Evolutionary conservation across 2,113 vertebrate genomes (phyloP).

Genomic region (Ranitomeya variabilis): DNA sequence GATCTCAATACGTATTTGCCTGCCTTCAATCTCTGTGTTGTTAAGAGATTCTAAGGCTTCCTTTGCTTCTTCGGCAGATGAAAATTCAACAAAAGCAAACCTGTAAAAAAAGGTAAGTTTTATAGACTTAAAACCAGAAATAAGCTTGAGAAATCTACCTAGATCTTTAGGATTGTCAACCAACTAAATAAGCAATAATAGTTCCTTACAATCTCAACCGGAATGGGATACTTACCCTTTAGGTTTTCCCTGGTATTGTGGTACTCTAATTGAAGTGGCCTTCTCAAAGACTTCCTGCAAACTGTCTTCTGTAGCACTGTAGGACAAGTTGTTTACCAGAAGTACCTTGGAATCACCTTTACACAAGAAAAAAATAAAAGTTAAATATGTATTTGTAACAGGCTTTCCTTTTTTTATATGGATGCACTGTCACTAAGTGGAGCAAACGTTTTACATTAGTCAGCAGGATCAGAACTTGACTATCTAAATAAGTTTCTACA

Average conservation of each 20-base stretch:
- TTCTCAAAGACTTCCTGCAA: constrained; percentile 91
- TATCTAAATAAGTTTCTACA: constrained; percentile 52
- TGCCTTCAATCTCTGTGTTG: constrained; percentile 92
- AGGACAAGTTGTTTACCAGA: constrained; percentile 90
- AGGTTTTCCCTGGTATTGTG: constrained; percentile 86
- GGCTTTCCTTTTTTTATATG: too few species aligned
- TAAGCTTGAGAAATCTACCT: not conserved
- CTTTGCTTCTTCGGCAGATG: constrained; percentile 85
- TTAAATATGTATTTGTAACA: too few species aligned
- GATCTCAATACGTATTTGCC: constrained; percentile 86
- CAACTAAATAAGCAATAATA: not conserved
- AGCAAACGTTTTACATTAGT: too few species aligned
- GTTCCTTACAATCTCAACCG: not conserved
- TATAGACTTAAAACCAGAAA: not conserved
- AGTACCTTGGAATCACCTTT: constrained; percentile 80
- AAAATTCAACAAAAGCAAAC: constrained; percentile 90
- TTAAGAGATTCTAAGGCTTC: constrained; percentile 87
- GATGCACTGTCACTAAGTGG: too few species aligned
- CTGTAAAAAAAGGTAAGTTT: constrained; percentile 62
- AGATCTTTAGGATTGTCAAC: too few species aligned
- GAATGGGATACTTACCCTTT: constrained; percentile 80
- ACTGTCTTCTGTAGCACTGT: constrained; percentile 84
- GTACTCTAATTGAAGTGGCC: constrained; percentile 84
- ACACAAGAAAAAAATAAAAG: not conserved
- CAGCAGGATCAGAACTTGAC: constrained; percentile 59